phyloP scores from a whole-genome alignment of 2,797 vertebrate genomes.

The Neosilurus mollespiculum region DNA sequence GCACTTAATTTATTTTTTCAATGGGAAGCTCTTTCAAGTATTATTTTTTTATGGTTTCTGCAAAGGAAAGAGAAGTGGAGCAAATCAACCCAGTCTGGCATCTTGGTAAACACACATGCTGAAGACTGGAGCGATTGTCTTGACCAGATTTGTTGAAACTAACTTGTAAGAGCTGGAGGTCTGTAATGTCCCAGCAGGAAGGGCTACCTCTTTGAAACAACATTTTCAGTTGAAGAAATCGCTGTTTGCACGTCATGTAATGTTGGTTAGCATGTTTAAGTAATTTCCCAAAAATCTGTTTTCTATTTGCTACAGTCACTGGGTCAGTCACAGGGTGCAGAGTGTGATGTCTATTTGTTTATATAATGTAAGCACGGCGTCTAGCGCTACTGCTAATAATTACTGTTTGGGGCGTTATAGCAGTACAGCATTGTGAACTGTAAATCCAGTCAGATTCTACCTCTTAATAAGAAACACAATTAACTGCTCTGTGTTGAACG shows the following conservation, averaged over 20 bases:
- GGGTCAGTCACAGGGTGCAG: neutral
- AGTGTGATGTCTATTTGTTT: neutral
- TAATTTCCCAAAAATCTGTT: conserved; percentile 7
- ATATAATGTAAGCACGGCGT: neutral
- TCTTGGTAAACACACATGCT: neutral
- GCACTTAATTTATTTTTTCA: neutral
- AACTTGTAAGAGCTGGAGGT: neutral
- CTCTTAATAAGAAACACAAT: no score
- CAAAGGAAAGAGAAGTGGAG: neutral
- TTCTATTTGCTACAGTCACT: neutral
- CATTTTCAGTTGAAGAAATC: neutral
- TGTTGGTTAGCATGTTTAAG: neutral
- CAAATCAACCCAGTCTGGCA: neutral
- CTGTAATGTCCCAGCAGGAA: neutral
- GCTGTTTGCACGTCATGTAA: neutral
- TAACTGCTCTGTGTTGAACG: neutral
- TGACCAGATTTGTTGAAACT: neutral
- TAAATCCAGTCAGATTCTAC: neutral
- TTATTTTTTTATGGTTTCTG: neutral
- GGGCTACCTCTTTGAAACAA: neutral
- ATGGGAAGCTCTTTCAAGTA: neutral
- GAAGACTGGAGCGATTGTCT: neutral
- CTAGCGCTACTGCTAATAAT: neutral
- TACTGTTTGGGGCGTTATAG: neutral
- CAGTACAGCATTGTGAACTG: neutral